phyloP scores from a whole-genome alignment of 2,113 vertebrate genomes.

The Ahaetulla prasina region DNA sequence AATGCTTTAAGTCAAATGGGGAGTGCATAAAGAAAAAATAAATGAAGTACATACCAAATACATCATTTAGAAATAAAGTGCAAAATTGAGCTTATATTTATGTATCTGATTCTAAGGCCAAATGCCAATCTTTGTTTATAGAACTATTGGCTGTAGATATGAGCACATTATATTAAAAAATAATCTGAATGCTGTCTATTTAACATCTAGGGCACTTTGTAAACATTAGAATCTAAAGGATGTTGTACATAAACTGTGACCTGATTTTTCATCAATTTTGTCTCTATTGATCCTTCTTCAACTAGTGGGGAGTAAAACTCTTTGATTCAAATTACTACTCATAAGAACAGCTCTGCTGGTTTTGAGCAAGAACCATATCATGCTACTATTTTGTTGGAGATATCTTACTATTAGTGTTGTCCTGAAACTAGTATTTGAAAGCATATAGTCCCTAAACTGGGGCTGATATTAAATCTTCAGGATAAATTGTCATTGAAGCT shows the following conservation, averaged over 20 bases:
- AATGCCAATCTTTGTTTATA: neutral
- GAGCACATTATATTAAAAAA: neutral
- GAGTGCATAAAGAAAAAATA: neutral
- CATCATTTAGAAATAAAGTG: neutral
- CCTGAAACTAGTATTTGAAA: neutral
- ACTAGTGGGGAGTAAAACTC: neutral
- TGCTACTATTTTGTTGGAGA: neutral
- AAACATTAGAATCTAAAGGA: neutral
- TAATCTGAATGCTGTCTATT: neutral
- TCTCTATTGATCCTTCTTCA: neutral
- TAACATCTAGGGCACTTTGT: neutral
- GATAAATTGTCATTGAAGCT: neutral
- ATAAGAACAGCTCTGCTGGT: neutral
- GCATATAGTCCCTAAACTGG: neutral
- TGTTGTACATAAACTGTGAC: neutral
- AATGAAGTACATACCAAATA: neutral
- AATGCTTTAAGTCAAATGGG: neutral
- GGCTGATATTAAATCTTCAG: neutral
- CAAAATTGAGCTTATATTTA: neutral
- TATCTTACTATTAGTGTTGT: neutral
- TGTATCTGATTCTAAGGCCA: neutral
- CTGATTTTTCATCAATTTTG: neutral
- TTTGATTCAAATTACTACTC: neutral
- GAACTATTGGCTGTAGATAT: neutral
- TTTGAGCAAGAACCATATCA: neutral